Conservation (phyloP, 2,888 invertebrate genomes). For the Melanostoma scalare region DNA sequence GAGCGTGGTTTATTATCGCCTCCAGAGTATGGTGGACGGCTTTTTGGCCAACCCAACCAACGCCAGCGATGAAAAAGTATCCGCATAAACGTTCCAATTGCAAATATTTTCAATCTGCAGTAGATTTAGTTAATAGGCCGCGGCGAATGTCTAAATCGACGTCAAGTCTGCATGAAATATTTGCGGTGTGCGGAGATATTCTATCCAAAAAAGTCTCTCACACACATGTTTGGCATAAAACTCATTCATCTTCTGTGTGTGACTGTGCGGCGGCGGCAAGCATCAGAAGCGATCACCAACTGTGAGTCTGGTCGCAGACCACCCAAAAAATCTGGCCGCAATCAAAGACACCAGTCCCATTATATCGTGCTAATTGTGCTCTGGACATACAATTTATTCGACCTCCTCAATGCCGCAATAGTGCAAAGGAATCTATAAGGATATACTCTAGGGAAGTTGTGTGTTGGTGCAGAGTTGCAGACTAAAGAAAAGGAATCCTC, state of each 20-base stretch:
- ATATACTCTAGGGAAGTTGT: slow-evolving; percentile 34
- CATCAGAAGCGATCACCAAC: slow-evolving; percentile 59
- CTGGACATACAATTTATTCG: slow-evolving; percentile 49
- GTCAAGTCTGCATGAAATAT: slow-evolving; percentile 2
- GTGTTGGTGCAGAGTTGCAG: slow-evolving; percentile 4
- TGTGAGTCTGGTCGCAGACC: slow-evolving; percentile 64
- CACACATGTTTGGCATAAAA: slow-evolving; percentile 61
- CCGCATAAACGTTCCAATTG: slow-evolving; percentile 20
- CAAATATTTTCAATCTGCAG: slow-evolving; percentile 54
- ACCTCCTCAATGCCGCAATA: slow-evolving; percentile 7
- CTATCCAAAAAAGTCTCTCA: not conserved
- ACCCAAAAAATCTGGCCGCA: slow-evolving; percentile 68
- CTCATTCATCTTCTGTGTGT: slow-evolving; percentile 62
- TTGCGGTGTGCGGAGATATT: not conserved
- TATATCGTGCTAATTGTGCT: slow-evolving; percentile 61
- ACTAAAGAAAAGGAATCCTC: slow-evolving; percentile 43
- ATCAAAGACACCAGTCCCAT: slow-evolving; percentile 37
- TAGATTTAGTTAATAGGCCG: slow-evolving; percentile 36
- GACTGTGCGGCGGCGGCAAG: slow-evolving; percentile 33
- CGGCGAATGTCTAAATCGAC: slow-evolving; percentile 58
- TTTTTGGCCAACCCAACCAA: slow-evolving; percentile 13
- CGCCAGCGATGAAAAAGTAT: slow-evolving; percentile 44
- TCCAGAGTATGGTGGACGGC: slow-evolving; percentile 26
- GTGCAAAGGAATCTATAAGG: slow-evolving; percentile 33
- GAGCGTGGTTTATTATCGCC: slow-evolving; percentile 56